Percentiles rank a stretch among this genome's conserved stretches.
Evolutionary conservation across 2,888 invertebrate genomes (phyloP).

Genomic region (Bombylius major): DNA sequence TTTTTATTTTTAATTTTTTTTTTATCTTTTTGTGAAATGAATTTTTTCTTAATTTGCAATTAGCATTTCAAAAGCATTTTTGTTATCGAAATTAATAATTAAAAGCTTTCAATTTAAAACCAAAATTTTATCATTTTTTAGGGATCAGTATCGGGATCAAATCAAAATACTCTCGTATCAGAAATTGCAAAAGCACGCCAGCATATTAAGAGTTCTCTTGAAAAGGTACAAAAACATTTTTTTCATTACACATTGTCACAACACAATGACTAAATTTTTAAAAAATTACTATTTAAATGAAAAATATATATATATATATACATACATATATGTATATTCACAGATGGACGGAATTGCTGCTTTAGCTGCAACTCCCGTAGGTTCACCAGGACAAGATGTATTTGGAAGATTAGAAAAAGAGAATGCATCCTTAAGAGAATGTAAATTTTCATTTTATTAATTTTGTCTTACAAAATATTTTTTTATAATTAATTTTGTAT

Average conservation of each 20-base stretch:
- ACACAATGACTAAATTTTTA: too few relatives aligned
- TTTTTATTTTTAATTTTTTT: too few relatives aligned
- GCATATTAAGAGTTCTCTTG: conserved; percentile 63
- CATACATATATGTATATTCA: too few relatives aligned
- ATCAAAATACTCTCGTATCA: conserved; percentile 54
- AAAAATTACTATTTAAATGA: too few relatives aligned
- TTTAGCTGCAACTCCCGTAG: conserved; percentile 32
- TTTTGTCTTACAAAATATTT: conserved; percentile 7
- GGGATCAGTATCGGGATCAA: conserved; percentile 14
- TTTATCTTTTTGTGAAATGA: too few relatives aligned
- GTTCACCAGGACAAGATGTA: conserved; percentile 41
- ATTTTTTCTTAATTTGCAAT: too few relatives aligned
- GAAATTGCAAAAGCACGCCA: conserved; percentile 80
- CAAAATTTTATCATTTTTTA: neutral
- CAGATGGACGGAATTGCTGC: conserved; percentile 55
- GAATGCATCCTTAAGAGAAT: conserved; percentile 38
- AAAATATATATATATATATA: too few relatives aligned
- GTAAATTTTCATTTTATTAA: conserved; percentile 17
- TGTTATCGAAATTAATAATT: too few relatives aligned
- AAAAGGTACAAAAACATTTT: conserved; percentile 41
- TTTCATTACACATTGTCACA: too few relatives aligned
- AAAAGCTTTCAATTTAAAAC: too few relatives aligned
- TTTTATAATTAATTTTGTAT: conserved; percentile 1
- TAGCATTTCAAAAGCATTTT: too few relatives aligned
- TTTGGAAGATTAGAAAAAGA: conserved; percentile 48